Evolutionary conservation across 23 tunicate genomes (phyloP).

Genomic region (Styela plicata): DNA sequence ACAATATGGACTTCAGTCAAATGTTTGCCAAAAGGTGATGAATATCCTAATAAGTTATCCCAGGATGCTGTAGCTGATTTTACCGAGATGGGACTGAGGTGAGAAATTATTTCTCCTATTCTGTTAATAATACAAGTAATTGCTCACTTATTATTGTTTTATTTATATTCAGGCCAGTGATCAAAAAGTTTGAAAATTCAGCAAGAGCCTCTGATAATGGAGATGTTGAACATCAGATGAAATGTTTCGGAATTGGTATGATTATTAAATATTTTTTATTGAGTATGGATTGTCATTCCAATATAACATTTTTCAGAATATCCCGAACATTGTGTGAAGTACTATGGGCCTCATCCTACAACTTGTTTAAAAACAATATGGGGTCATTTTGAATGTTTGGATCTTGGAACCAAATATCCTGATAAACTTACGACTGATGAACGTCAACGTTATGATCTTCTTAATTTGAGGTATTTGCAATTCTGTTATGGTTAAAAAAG

Average conservation of each 20-base stretch:
- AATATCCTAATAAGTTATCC: not conserved
- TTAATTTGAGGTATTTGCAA: slow-evolving; percentile 5
- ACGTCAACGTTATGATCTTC: not conserved
- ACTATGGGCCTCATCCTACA: slow-evolving; percentile 32
- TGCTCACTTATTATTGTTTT: too few relatives aligned
- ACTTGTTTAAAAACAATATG: slow-evolving; percentile 31
- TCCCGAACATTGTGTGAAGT: slow-evolving; percentile 7
- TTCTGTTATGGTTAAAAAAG: too few relatives aligned
- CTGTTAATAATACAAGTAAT: too few relatives aligned
- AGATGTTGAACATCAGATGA: not conserved
- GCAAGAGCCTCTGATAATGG: slow-evolving; percentile 10
- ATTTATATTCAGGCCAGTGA: not conserved
- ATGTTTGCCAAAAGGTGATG: slow-evolving; percentile 19
- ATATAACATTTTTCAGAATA: slow-evolving; percentile 6
- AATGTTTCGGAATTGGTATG: slow-evolving; percentile 1
- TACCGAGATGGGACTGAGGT: slow-evolving; percentile 11
- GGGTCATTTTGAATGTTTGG: not conserved
- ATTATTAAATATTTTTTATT: too few relatives aligned
- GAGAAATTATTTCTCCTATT: too few relatives aligned
- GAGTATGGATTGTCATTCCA: not conserved
- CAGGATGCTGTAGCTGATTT: not conserved
- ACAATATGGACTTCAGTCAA: slow-evolving; percentile 23
- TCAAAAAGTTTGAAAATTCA: not conserved
- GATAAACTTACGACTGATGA: not conserved
- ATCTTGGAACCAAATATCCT: slow-evolving; percentile 10